phyloP scores from a whole-genome alignment of 2,888 invertebrate species.

The Trachelus tabidus region DNA sequence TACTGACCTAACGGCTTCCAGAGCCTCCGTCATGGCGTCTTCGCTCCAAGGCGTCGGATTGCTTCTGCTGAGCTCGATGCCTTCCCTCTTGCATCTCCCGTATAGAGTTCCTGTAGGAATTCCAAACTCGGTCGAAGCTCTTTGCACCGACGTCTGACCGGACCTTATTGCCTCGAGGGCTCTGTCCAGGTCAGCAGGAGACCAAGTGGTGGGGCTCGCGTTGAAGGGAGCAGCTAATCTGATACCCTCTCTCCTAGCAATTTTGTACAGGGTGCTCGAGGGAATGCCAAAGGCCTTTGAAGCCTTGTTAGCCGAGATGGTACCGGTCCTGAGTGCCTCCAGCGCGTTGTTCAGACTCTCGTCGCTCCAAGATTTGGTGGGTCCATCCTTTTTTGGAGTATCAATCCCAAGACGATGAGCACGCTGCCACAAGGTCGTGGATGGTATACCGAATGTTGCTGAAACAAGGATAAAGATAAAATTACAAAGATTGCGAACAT shows the following conservation, averaged over 20 bases:
- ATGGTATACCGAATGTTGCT: slow-evolving; percentile 88
- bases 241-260: slow-evolving; percentile 89
- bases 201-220: slow-evolving; percentile 90
- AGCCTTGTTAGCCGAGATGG: slow-evolving; percentile 90
- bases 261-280: slow-evolving; percentile 91
- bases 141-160: slow-evolving; percentile 85
- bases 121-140: slow-evolving; percentile 87
- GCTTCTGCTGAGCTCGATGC: slow-evolving; percentile 87
- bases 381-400: slow-evolving; percentile 90
- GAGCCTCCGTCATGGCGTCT: slow-evolving; percentile 90
- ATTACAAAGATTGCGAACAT: neutral
- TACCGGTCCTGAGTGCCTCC: slow-evolving; percentile 84
- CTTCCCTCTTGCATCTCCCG: slow-evolving; percentile 89
- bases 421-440: slow-evolving; percentile 91
- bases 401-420: slow-evolving; percentile 90
- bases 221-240: slow-evolving; percentile 90
- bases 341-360: slow-evolving; percentile 84
- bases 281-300: slow-evolving; percentile 93
- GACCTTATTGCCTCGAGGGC: slow-evolving; percentile 85
- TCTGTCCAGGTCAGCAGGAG: slow-evolving; percentile 83
- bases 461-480: slow-evolving; percentile 5
- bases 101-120: slow-evolving; percentile 91
- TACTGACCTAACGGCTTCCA: slow-evolving; percentile 85
- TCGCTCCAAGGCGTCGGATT: slow-evolving; percentile 96
- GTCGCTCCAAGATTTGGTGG: slow-evolving; percentile 89